These are phyloP conservation scores for Prosapia bicincta DNA, from an alignment of 2,888 invertebrate genomes.

Conservation along the genomic window DNA sequence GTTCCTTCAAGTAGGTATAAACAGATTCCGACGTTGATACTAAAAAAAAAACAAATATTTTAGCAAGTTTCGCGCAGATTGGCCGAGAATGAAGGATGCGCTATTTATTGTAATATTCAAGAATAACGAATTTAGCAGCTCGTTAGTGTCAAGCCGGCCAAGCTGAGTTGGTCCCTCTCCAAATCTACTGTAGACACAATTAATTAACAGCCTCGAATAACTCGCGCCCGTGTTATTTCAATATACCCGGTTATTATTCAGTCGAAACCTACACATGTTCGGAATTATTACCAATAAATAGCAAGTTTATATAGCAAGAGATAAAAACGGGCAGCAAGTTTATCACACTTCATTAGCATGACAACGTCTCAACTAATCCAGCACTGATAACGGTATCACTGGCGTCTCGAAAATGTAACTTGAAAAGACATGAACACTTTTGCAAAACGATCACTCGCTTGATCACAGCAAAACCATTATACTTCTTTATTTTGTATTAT, in stretches of 20 bases:
- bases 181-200: slow-evolving; percentile 1
- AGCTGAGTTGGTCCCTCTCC: neutral
- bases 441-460: too few relatives aligned
- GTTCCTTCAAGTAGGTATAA: too few relatives aligned
- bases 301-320: neutral
- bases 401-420: too few relatives aligned
- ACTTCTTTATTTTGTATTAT: too few relatives aligned
- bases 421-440: too few relatives aligned
- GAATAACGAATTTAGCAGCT: slow-evolving; percentile 21
- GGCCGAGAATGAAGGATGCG: too few relatives aligned
- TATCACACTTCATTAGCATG: neutral
- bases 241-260: neutral
- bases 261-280: neutral
- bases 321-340: neutral
- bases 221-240: neutral
- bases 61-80: too few relatives aligned
- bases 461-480: too few relatives aligned
- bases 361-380: neutral
- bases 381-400: too few relatives aligned
- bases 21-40: too few relatives aligned
- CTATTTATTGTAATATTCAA: neutral
- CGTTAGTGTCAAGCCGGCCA: slow-evolving; percentile 11
- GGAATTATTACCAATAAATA: neutral
- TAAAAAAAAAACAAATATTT: too few relatives aligned
- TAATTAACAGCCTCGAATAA: neutral